Base-by-base conservation (phyloP, 2,797 vertebrate genomes). In the Sebastes umbrosus region DNA sequence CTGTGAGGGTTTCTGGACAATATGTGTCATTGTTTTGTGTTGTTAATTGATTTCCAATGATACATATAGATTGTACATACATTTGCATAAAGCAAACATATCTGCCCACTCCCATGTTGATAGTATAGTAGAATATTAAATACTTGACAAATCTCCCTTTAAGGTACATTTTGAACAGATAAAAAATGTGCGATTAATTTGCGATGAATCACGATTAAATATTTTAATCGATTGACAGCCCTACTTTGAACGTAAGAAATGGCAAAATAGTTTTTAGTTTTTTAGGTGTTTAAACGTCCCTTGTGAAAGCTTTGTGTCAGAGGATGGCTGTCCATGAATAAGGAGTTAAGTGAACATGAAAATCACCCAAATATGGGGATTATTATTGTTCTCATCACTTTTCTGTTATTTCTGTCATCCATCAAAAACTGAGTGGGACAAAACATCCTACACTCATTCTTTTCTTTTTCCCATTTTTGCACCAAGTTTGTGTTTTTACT, bases 401-500 rank as follows among this genome's bases (percentile, higher is more conserved):
- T 77, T 22, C 36, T 36, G 55, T 50, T 57, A 16, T 22, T 39
- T 72, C 16, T 65, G 11, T 67, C 22, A 50, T 22, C 34, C 25
- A 18, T 69, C 58, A 57, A 58, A 67, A 31, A 60, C 22, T 11
- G 12, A 78, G 24, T 75, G 8, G 4, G 60, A 76, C 43, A 59
- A 70, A 73, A 59, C 63, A 73, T 67, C 50, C 5, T 20, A 71
- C 65, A 34, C 63, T 74, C 32, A 29, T 59, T 63, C 9, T 82
- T 60, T 67, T n/a, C 65, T 68, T 72, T 27, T 77, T 46, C 72
- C 24, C 20, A 77, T 85, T 54, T 71, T 52, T 52, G 39, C 43
- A 52, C 54, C 27, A 65, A 34, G 71, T 86, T 90, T 87, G 64
- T 87, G 68, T 82, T 90, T 80, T 84, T 79, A 76, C 76, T 77